Conservation (phyloP, 2,113 vertebrate genomes). For the Rhinoptilus africanus region DNA sequence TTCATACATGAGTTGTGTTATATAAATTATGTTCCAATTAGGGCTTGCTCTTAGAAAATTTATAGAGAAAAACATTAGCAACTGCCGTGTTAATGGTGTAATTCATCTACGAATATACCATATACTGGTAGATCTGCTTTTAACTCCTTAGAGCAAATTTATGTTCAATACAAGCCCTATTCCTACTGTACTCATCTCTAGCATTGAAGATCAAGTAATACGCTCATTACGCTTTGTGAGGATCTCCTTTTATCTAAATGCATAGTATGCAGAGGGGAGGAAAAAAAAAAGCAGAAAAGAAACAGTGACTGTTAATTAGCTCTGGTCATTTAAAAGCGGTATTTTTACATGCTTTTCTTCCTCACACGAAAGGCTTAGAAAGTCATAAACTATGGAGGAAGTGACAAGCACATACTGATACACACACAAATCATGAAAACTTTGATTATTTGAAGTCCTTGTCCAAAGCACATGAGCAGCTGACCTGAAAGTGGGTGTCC, state of each 20-base stretch:
- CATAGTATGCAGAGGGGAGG: accelerated
- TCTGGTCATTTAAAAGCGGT: background rate
- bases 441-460: background rate
- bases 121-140: background rate
- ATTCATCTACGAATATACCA: background rate
- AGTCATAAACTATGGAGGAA: background rate
- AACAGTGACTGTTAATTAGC: background rate
- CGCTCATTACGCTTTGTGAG: background rate
- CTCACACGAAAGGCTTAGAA: background rate
- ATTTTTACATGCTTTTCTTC: background rate
- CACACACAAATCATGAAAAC: background rate
- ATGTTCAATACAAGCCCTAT: background rate
- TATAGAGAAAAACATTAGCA: background rate
- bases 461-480: background rate
- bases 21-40: background rate
- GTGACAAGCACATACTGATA: background rate
- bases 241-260: background rate
- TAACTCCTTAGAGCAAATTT: background rate
- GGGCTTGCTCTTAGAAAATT: background rate
- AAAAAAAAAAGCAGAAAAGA: background rate
- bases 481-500: background rate
- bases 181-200: background rate
- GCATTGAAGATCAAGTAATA: background rate
- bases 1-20: background rate
- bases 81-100: background rate